Evolutionary conservation across 2,113 vertebrate species (phyloP), one percentile per base, ranked within the genome.

Genomic region (Arvicanthis niloticus): DNA sequence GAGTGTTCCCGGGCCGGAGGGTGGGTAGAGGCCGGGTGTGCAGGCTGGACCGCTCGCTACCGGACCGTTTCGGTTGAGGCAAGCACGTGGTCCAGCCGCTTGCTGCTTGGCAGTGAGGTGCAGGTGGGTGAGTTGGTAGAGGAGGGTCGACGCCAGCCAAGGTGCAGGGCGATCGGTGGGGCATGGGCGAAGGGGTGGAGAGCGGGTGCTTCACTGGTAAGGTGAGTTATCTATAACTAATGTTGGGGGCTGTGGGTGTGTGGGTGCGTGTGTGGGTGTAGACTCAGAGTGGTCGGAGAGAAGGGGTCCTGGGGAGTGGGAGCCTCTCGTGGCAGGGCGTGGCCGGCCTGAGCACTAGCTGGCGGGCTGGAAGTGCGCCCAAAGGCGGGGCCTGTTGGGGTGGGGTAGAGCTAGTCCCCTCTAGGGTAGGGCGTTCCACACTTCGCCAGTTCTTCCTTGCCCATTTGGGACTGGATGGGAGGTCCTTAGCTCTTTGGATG

Each of bases 321-420:
- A 26, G 19, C 91, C 68, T 92, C 93, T 78, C 7, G 67, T 48
- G 93, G 94, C 91, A 96, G 97, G 96, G 97, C 78, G 97, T 95
- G 96, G 95, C 40, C 65, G 56, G 88, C 85, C 82, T 87, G 93
- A 84, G 93, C 93, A 70, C 87, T 15, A 84, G 31, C 62, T 7
- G 92, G 95, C 93, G 88, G 93, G 97, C 90, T 96, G 96, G 95
- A 92, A 15, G 58, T 0, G 40, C 7, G 93, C 96, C 93, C 60
- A 93, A 91, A 68, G 97, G 97, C 34, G 91, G 95, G 88, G 68
- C 77, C 75, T 94, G 12, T 62, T 91, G 95, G 97, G 97, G 97
- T 88, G 93, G 91, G 94, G 89, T 91, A 76, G 48, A 84, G 19
- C 75, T 78, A 51, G 81, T 94, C 60, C 82, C 26, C 9, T 3